phyloP scores from a whole-genome alignment of 2,113 vertebrate species.

The Tetrax tetrax region DNA sequence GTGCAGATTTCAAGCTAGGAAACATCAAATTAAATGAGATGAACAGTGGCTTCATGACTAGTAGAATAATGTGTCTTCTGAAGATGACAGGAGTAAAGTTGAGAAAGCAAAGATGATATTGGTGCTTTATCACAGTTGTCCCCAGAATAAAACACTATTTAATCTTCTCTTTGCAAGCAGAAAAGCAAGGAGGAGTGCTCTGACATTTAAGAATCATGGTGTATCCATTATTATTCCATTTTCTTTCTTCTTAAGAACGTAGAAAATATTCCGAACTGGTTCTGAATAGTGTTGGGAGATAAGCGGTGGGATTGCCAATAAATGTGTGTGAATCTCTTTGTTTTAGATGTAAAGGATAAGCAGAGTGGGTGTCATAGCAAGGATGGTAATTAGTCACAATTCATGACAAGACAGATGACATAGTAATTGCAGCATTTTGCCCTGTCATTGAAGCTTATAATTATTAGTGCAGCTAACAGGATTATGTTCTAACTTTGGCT shows the following conservation, averaged over 20 bases:
- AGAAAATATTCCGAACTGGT: conserved; percentile 32
- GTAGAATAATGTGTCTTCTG: neutral
- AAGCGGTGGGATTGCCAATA: conserved; percentile 9
- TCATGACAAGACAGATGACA: conserved; percentile 80
- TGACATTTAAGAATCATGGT: neutral
- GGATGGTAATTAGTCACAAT: conserved; percentile 81
- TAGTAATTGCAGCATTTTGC: conserved; percentile 84
- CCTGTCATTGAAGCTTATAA: conserved; percentile 82
- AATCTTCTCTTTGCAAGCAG: neutral
- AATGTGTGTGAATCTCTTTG: conserved; percentile 49
- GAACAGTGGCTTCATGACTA: neutral
- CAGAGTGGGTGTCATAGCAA: conserved; percentile 66
- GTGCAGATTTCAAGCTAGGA: neutral
- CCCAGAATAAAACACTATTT: neutral
- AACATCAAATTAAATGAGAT: neutral
- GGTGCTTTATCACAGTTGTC: neutral
- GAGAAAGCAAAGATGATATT: neutral
- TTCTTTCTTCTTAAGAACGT: neutral
- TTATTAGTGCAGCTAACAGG: conserved; percentile 80
- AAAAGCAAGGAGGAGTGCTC: neutral
- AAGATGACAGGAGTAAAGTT: neutral
- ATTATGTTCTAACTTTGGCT: conserved; percentile 70
- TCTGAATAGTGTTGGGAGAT: conserved; percentile 30
- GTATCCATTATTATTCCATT: conserved; percentile 13
- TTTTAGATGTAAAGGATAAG: conserved; percentile 66